Evolutionary conservation across 2,888 invertebrate species (phyloP), one percentile per base, ranked within the genome.

Genomic region (Campopleginae sp.): DNA sequence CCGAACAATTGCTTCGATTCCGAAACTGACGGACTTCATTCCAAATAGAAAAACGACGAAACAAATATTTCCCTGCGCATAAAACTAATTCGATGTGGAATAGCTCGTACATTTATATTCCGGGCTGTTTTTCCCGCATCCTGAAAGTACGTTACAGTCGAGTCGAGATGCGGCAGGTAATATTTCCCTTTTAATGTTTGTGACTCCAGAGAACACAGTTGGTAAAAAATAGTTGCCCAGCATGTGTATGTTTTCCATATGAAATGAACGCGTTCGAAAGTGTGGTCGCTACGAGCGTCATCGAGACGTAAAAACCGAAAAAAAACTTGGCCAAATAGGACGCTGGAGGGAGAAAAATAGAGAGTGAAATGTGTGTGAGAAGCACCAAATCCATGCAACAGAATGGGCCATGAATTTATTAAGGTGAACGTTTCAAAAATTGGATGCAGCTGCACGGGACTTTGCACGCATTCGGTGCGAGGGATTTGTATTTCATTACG

Each of bases 211-310:
- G 61, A 23, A 48, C 33, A 46, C 63, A 42, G 61, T 76, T 70
- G 70, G 61, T 23, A 46, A 46, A 71, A 51, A 44, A 71, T 14
- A 63, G 71, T 31, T 71, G 27, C 65, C 54, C 63, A 68, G 71
- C 68, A 61, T 42, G 48, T 44, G 71, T 38, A 19, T 27, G 72
- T 63, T 77, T 19, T 31, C 65, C 71, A 71, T n/a, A n/a, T 54
- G 33, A 58, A 77, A 82, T 82, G 77, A 82, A 66, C 82, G 82
- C 54, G 23, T 80, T 66, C 78, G 68, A 68, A 78, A 31, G 68
- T 70, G 58, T 31, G 66, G 66, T 66, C 27, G 27, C 66, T 27
- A 27, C 17, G n/a, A 42, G 68, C 61, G 54, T 12, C 42, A 68
- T 54, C n/a, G 44, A 44, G 70, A 33, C 8, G 42, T 44, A 46